Conservation (phyloP, 2,797 vertebrate genomes). For the Pseudopleuronectes americanus region DNA sequence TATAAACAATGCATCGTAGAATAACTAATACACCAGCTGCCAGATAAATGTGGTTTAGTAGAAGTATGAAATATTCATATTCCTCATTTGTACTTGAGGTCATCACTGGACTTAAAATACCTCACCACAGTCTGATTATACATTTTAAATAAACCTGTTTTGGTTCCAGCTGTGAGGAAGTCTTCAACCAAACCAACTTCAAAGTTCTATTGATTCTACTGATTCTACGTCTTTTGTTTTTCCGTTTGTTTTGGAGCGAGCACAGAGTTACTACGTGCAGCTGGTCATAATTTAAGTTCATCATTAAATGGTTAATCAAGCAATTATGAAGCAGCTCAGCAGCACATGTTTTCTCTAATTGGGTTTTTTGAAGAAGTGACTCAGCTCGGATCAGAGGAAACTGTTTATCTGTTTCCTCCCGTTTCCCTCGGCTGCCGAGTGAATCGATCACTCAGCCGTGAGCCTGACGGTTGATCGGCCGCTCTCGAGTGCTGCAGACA, state of each 20-base stretch:
- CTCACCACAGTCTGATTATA: background rate
- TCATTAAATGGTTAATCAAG: constrained; percentile 20
- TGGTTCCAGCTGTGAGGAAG: background rate
- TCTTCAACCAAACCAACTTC: background rate
- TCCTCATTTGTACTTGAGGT: no score
- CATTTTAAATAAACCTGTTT: background rate
- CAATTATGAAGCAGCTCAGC: constrained; percentile 1
- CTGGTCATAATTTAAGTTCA: constrained; percentile 5
- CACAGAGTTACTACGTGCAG: background rate
- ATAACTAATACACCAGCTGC: no score
- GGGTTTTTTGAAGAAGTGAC: background rate
- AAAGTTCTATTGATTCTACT: background rate
- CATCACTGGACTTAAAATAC: background rate
- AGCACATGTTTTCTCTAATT: constrained; percentile 16
- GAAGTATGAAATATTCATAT: background rate
- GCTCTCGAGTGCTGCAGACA: constrained; percentile 54
- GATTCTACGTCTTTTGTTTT: background rate
- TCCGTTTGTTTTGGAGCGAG: background rate
- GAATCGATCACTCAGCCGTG: constrained; percentile 45
- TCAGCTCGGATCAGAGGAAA: background rate
- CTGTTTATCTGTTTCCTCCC: constrained; percentile 9
- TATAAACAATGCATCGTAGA: no score
- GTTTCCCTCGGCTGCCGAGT: constrained; percentile 18
- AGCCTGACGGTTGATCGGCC: constrained; percentile 52
- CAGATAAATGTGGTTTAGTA: background rate